Percentiles rank a stretch among this genome's conserved stretches.
These are phyloP conservation scores for Onychostoma macrolepis DNA, from an alignment of 2,113 vertebrate genomes.

Conservation along the genomic window DNA sequence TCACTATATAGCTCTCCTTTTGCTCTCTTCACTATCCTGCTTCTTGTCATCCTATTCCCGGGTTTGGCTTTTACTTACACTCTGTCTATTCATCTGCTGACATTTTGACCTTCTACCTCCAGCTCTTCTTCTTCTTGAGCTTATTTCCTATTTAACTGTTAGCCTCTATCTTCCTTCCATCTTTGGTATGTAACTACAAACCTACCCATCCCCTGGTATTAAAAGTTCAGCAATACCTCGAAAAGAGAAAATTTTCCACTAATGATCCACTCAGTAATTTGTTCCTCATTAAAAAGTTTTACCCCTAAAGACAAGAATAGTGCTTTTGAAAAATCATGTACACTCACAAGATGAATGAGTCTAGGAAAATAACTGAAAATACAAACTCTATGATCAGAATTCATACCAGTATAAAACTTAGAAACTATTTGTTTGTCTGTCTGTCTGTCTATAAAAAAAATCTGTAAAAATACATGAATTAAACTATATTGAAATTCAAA, in stretches of 20 bases:
- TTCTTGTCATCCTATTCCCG: not conserved
- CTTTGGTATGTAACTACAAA: not conserved
- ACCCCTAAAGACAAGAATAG: slow-evolving; percentile 1
- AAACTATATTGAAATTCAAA: too few species aligned
- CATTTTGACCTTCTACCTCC: not conserved
- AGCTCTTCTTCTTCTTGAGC: not conserved
- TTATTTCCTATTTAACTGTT: not conserved
- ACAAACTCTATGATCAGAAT: not conserved
- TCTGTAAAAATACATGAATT: too few species aligned
- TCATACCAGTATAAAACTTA: not conserved
- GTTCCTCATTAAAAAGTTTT: slow-evolving; percentile 8
- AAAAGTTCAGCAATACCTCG: slow-evolving; percentile 34
- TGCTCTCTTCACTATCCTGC: not conserved
- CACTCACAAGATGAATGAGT: not conserved
- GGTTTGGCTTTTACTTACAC: not conserved
- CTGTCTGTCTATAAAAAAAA: not conserved
- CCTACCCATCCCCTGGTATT: not conserved
- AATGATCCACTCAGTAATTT: slow-evolving; percentile 22
- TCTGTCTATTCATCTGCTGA: not conserved
- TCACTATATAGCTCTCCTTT: not conserved
- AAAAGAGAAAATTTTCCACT: slow-evolving; percentile 26
- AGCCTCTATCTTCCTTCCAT: not conserved
- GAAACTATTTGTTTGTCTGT: not conserved
- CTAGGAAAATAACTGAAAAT: not conserved
- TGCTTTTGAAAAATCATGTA: slow-evolving; percentile 3